phyloP scores from a whole-genome alignment of 2,888 invertebrate species.

The Nemapogon koenigi region DNA sequence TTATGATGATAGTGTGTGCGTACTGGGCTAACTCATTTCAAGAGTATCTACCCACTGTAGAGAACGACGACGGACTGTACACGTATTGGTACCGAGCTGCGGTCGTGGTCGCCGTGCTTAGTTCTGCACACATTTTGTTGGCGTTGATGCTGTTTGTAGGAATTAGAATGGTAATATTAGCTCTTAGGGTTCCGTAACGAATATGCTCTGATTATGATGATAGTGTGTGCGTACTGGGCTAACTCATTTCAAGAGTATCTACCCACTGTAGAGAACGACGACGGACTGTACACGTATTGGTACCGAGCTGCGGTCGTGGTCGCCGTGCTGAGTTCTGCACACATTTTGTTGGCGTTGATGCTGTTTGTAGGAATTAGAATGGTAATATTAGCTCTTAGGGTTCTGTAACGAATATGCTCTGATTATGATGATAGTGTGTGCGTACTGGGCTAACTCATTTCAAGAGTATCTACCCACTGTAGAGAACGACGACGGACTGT shows the following conservation, averaged over 20 bases:
- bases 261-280: neutral
- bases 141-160: neutral
- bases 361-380: neutral
- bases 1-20: slow-evolving; percentile 1
- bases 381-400: too few species aligned
- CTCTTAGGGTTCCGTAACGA: too few species aligned
- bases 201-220: too few species aligned
- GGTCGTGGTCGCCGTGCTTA: neutral
- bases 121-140: neutral
- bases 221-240: neutral
- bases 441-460: too few species aligned
- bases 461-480: too few species aligned
- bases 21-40: neutral
- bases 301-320: neutral
- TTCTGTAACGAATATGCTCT: too few species aligned
- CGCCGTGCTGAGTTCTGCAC: neutral
- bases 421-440: too few species aligned
- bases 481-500: too few species aligned
- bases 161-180: neutral
- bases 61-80: neutral
- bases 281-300: neutral
- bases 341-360: neutral
- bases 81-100: neutral
- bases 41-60: neutral
- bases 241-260: neutral